Percentiles rank a stretch among this genome's conserved stretches.
Evolutionary conservation across 2,113 vertebrate species (phyloP).

Genomic region (Pseudopodoces humilis): DNA sequence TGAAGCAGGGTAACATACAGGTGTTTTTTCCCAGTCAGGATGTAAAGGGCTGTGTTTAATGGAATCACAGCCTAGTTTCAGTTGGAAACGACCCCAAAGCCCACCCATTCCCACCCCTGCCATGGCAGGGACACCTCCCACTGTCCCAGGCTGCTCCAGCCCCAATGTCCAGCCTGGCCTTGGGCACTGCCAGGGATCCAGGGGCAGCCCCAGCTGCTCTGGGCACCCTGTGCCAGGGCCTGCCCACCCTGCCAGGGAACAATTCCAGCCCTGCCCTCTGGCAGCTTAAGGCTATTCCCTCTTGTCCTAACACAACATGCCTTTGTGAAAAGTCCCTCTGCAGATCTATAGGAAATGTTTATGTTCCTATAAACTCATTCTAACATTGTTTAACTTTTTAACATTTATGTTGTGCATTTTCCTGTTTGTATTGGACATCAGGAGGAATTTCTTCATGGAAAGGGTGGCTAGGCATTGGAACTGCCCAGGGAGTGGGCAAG

Average conservation of each 20-base stretch:
- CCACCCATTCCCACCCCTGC: fast-evolving
- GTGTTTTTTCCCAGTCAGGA: neutral
- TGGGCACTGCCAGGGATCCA: neutral
- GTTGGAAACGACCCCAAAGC: neutral
- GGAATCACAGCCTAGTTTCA: neutral
- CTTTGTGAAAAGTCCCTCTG: neutral
- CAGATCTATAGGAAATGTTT: neutral
- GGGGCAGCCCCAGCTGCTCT: neutral
- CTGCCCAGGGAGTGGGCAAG: neutral
- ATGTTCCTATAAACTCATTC: neutral
- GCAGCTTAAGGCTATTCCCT: neutral
- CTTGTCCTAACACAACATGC: fast-evolving
- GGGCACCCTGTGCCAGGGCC: neutral
- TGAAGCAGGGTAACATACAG: neutral
- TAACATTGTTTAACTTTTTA: neutral
- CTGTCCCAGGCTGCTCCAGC: neutral
- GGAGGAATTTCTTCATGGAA: neutral
- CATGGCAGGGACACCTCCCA: neutral
- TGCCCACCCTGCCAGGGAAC: fast-evolving
- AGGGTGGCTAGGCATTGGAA: neutral
- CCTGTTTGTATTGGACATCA: neutral
- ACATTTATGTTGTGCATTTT: neutral
- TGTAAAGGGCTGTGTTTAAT: neutral
- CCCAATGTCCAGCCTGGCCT: neutral
- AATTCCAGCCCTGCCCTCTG: fast-evolving